phyloP scores from a whole-genome alignment of 2,888 invertebrate species.

The Stratiomys singularior region DNA sequence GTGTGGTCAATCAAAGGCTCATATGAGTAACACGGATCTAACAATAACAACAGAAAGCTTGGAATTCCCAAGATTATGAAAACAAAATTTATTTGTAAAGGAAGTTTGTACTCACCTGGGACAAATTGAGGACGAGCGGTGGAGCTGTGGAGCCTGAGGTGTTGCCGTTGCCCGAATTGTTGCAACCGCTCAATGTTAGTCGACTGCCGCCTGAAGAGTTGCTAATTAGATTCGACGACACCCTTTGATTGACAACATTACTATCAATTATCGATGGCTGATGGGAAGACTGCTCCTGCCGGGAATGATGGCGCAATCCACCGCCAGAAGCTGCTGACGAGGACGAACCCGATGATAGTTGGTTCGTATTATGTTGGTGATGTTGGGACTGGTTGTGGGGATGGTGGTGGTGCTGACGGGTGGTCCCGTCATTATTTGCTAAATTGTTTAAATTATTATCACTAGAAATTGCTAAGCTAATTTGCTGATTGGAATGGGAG shows the following conservation, averaged over 20 bases:
- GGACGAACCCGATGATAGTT: conserved; percentile 46
- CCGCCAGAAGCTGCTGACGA: conserved; percentile 23
- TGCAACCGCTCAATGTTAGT: conserved; percentile 55
- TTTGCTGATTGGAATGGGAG: conserved; percentile 57
- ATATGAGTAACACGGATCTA: not conserved
- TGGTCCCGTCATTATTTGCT: conserved; percentile 49
- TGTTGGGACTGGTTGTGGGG: conserved; percentile 46
- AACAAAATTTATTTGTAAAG: conserved; percentile 1
- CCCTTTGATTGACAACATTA: conserved; percentile 68
- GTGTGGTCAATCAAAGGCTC: conserved; percentile 33
- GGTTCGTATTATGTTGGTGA: conserved; percentile 56
- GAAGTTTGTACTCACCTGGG: conserved; percentile 66
- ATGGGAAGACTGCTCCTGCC: conserved; percentile 55
- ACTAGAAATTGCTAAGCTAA: conserved; percentile 58
- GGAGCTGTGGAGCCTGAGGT: conserved; percentile 59
- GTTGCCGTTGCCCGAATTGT: conserved; percentile 18
- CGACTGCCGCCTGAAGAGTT: conserved; percentile 51
- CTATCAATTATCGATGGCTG: conserved; percentile 64
- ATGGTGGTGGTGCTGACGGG: conserved; percentile 48
- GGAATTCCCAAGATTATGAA: conserved; percentile 27
- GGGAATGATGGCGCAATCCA: conserved; percentile 51
- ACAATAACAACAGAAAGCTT: not conserved
- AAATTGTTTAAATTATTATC: conserved; percentile 58
- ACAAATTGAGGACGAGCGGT: conserved; percentile 81
- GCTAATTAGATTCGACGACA: conserved; percentile 60